Conservation (phyloP, 1,140 invertebrate species). For the Temnothorax longispinosus region DNA sequence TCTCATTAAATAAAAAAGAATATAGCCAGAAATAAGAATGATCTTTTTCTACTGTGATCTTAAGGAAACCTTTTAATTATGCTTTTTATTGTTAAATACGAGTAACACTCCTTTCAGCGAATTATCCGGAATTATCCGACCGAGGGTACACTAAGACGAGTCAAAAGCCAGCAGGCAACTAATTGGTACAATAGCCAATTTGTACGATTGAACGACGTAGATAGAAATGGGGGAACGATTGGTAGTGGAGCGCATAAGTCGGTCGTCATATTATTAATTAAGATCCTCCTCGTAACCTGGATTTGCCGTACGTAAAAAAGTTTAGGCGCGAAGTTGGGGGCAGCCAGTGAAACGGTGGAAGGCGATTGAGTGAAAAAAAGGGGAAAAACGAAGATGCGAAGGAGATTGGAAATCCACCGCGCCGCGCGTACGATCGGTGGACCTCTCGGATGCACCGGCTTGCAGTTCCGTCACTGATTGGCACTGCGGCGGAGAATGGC, state of each 20-base stretch:
- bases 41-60: neutral
- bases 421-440: conserved; percentile 28
- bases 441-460: conserved; percentile 69
- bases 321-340: conserved; percentile 61
- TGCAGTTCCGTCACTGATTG: conserved; percentile 71
- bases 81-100: neutral
- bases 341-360: conserved; percentile 54
- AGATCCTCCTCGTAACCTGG: conserved; percentile 65
- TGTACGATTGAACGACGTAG: neutral
- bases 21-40: neutral
- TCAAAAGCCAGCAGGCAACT: neutral
- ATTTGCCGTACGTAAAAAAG: conserved; percentile 57
- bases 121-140: neutral
- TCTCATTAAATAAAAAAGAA: neutral
- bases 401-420: conserved; percentile 64
- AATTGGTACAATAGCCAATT: conserved; percentile 43
- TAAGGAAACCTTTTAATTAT: neutral
- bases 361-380: conserved; percentile 57
- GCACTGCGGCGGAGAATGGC: conserved; percentile 69
- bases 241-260: conserved; percentile 47
- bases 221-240: conserved; percentile 31
- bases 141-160: neutral
- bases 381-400: conserved; percentile 16
- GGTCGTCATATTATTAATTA: conserved; percentile 57
- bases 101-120: neutral